Conservation (phyloP, 2,888 invertebrate genomes). For the Luffia ferchaultella region DNA sequence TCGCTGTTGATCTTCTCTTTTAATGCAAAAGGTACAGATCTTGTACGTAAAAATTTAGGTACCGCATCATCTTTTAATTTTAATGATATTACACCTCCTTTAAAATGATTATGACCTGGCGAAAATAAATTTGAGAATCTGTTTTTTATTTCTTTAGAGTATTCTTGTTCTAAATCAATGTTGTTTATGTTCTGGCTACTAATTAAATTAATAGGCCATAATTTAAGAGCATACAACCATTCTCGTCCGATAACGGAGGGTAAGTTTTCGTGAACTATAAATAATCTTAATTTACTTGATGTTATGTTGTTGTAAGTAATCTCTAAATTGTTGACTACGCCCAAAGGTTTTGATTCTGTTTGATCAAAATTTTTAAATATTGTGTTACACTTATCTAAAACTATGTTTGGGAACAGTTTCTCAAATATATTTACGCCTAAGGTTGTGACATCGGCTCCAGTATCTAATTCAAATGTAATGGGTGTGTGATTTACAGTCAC, state of each 20-base stretch:
- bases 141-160: not conserved
- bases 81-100: constrained; percentile 6
- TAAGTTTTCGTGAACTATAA: not conserved
- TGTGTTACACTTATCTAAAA: not conserved
- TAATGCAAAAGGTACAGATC: constrained; percentile 7
- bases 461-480: constrained; percentile 8
- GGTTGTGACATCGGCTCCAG: constrained; percentile 8
- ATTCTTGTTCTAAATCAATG: not conserved
- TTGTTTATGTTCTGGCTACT: not conserved
- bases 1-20: constrained; percentile 7
- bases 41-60: not conserved
- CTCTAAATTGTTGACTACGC: constrained; percentile 1
- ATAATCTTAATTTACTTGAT: not conserved
- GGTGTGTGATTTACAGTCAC: not conserved
- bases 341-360: constrained; percentile 4
- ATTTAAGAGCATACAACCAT: constrained; percentile 2
- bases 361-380: constrained; percentile 6
- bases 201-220: not conserved
- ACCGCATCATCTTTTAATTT: not conserved
- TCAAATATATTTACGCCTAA: not conserved
- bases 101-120: constrained; percentile 6
- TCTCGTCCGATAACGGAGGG: not conserved
- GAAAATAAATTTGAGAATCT: constrained; percentile 5
- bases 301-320: not conserved
- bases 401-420: not conserved